phyloP scores from a whole-genome alignment of 2,888 invertebrate species.

The Lepas anatifera region DNA sequence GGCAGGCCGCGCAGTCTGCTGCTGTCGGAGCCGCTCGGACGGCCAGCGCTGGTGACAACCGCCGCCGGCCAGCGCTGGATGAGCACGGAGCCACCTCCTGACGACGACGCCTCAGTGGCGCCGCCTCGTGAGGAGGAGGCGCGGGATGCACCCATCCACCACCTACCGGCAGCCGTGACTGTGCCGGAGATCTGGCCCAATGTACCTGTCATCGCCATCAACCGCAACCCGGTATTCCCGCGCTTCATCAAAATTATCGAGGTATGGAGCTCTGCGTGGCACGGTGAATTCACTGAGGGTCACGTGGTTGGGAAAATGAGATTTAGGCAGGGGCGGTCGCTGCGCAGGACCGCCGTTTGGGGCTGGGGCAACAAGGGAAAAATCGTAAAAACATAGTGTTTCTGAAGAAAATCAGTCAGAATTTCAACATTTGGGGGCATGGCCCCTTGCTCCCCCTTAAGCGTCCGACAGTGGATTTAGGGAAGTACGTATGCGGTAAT shows the following conservation, averaged over 20 bases:
- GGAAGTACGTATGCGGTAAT: too few relatives aligned
- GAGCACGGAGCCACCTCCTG: constrained; percentile 11
- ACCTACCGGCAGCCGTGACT: constrained; percentile 70
- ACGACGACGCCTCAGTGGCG: too few relatives aligned
- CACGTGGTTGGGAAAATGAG: too few relatives aligned
- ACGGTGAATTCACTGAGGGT: too few relatives aligned
- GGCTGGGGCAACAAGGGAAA: too few relatives aligned
- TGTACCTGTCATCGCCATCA: constrained; percentile 88
- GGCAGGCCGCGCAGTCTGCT: background rate
- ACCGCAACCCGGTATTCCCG: constrained; percentile 91
- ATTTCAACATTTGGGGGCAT: too few relatives aligned
- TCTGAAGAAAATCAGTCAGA: too few relatives aligned
- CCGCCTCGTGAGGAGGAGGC: background rate
- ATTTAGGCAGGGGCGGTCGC: too few relatives aligned
- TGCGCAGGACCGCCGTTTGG: too few relatives aligned
- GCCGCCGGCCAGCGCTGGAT: constrained; percentile 8
- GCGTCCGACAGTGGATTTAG: too few relatives aligned
- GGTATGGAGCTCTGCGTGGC: constrained; percentile 34
- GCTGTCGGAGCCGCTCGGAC: background rate
- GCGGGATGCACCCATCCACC: constrained; percentile 4
- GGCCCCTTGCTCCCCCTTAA: too few relatives aligned
- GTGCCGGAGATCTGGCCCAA: constrained; percentile 95
- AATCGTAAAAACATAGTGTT: too few relatives aligned
- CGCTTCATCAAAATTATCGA: constrained; percentile 95
- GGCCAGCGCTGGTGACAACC: background rate